Evolutionary conservation across 1,140 invertebrate genomes (phyloP).

Genomic region (Apis dorsata): DNA sequence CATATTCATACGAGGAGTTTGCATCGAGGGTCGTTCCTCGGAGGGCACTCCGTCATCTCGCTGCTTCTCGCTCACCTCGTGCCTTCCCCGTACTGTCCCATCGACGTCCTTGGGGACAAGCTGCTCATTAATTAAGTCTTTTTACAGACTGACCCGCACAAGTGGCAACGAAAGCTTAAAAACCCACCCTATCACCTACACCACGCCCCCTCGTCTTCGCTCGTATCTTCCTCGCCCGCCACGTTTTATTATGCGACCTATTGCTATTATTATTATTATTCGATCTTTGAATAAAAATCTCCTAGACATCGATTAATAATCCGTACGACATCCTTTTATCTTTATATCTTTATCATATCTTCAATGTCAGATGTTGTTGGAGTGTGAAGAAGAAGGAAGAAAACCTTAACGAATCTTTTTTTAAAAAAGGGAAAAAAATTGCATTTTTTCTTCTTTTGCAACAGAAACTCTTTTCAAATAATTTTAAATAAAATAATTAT

Average conservation of each 20-base stretch:
- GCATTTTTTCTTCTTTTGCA: too few relatives aligned
- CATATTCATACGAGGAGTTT: conserved; percentile 81
- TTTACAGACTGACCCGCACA: conserved; percentile 78
- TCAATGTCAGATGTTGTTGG: too few relatives aligned
- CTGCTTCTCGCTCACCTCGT: conserved; percentile 72
- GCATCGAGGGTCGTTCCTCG: conserved; percentile 80
- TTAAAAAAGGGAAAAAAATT: too few relatives aligned
- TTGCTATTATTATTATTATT: too few relatives aligned
- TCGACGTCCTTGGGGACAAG: conserved; percentile 75
- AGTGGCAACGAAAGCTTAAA: conserved; percentile 75
- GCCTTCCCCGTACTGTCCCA: conserved; percentile 68
- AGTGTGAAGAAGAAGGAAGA: too few relatives aligned
- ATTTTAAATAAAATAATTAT: neutral
- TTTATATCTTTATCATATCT: too few relatives aligned
- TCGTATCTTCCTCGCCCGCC: neutral
- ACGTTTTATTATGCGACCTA: conserved; percentile 14
- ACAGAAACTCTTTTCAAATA: too few relatives aligned
- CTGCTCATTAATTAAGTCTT: conserved; percentile 80
- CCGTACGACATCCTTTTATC: too few relatives aligned
- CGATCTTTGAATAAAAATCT: too few relatives aligned
- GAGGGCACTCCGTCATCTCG: conserved; percentile 80
- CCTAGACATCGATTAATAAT: too few relatives aligned
- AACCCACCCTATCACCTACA: conserved; percentile 53
- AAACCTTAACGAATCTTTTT: too few relatives aligned
- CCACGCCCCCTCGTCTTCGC: conserved; percentile 48